Percentiles rank a stretch among this genome's conserved stretches.
Conservation (phyloP, 2,113 vertebrate species). For the Cebidichthys violaceus region DNA sequence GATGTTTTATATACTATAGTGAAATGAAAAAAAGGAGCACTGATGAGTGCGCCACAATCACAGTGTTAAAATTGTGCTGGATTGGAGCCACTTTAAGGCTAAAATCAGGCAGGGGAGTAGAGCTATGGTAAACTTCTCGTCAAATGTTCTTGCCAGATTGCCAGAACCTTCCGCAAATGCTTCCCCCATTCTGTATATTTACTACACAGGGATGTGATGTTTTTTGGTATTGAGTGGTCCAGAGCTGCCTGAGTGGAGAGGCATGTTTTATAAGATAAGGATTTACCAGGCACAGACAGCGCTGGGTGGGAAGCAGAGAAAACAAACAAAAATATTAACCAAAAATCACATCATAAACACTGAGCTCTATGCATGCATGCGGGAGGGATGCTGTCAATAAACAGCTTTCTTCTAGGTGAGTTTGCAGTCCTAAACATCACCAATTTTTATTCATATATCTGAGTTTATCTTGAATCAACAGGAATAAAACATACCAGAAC, state of each 20-base stretch:
- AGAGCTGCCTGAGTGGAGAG: slow-evolving; percentile 26
- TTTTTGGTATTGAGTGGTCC: slow-evolving; percentile 60
- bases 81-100: slow-evolving; percentile 23
- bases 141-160: slow-evolving; percentile 27
- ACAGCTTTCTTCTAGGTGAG: slow-evolving; percentile 14
- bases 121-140: not conserved
- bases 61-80: slow-evolving; percentile 42
- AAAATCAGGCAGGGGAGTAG: not conserved
- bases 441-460: slow-evolving; percentile 26
- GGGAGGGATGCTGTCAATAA: slow-evolving; percentile 32
- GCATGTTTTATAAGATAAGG: slow-evolving; percentile 51
- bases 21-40: slow-evolving; percentile 54
- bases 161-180: slow-evolving; percentile 28
- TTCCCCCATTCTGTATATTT: slow-evolving; percentile 56
- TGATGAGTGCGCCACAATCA: slow-evolving; percentile 5
- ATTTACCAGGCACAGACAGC: slow-evolving; percentile 39
- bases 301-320: not conserved
- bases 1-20: slow-evolving; percentile 53
- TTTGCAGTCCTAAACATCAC: slow-evolving; percentile 35
- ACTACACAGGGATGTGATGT: slow-evolving; percentile 66
- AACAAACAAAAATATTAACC: not conserved
- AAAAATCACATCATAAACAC: slow-evolving; percentile 13
- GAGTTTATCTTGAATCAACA: slow-evolving; percentile 47
- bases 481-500: slow-evolving; percentile 43
- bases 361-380: not conserved